A percentile compares a stretch with the other conserved stretches of the same genome.
Evolutionary conservation across 2,888 invertebrate species (phyloP).

Genomic region (Camponotus fellah): DNA sequence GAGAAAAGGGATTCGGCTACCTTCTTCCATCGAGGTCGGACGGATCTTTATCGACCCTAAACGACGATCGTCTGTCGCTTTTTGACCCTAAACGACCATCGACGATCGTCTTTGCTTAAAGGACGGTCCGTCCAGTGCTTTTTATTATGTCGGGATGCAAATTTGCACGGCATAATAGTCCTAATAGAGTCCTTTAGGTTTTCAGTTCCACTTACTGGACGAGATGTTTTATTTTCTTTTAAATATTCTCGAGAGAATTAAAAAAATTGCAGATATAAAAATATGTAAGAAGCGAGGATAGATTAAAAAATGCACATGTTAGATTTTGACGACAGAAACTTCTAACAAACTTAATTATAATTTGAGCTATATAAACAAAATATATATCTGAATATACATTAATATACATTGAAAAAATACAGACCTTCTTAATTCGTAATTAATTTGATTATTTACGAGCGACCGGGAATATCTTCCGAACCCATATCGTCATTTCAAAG

Average conservation of each 20-base stretch:
- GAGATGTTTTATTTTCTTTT: not conserved
- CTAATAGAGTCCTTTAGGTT: not conserved
- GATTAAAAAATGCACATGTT: not conserved
- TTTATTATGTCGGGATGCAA: not conserved
- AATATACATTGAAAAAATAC: not conserved
- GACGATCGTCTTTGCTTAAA: not conserved
- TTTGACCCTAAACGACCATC: not conserved
- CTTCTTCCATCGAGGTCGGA: not conserved
- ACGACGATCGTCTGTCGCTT: slow-evolving; percentile 1
- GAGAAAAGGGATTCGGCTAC: not conserved
- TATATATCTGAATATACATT: not conserved
- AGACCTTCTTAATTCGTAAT: not conserved
- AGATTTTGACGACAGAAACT: not conserved
- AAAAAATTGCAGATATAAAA: not conserved
- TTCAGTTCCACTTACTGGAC: not conserved
- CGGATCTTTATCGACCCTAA: slow-evolving; percentile 28
- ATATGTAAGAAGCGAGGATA: not conserved
- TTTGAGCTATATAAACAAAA: not conserved
- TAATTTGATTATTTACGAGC: slow-evolving; percentile 10
- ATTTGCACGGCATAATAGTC: not conserved
- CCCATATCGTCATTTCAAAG: not conserved
- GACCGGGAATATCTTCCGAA: not conserved
- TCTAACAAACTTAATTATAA: not conserved
- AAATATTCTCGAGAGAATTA: not conserved
- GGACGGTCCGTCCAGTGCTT: not conserved